phyloP scores from a whole-genome alignment of 2,797 vertebrate genomes.

The Setipinna tenuifilis region DNA sequence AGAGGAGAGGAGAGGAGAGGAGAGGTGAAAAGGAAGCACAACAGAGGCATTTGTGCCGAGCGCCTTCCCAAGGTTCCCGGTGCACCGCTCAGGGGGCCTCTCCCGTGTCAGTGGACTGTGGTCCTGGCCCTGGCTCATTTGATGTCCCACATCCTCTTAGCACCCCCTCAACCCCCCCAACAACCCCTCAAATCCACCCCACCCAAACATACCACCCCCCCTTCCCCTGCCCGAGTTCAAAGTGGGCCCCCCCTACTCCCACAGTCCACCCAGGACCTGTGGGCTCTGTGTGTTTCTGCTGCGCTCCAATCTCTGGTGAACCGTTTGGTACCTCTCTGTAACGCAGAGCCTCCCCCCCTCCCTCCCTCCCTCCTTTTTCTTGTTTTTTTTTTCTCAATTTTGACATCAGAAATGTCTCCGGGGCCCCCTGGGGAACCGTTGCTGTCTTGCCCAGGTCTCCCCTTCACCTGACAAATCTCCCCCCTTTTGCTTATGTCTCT shows the following conservation, averaged over 20 bases:
- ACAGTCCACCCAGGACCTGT: neutral
- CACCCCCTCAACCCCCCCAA: neutral
- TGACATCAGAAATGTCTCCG: neutral
- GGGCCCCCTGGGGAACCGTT: neutral
- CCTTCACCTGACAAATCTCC: neutral
- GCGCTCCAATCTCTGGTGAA: conserved; percentile 23
- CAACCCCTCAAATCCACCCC: neutral
- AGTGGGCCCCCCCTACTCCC: conserved; percentile 28
- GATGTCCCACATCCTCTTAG: conserved; percentile 35
- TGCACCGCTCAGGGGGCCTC: conserved; percentile 31
- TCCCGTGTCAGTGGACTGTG: conserved; percentile 33
- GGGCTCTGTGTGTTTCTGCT: conserved; percentile 25
- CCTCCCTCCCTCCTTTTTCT: neutral
- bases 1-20: neutral
- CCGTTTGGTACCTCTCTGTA: conserved; percentile 18
- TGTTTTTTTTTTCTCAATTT: neutral
- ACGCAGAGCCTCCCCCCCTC: neutral
- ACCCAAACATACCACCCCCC: neutral
- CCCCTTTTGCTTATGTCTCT: neutral
- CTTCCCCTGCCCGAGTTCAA: conserved; percentile 32
- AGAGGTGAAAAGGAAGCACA: conserved; percentile 18
- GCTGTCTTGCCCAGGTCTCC: neutral
- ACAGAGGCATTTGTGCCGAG: conserved; percentile 1
- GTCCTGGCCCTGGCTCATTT: conserved; percentile 31
- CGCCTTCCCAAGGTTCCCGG: conserved; percentile 11